phyloP scores from a whole-genome alignment of 2,113 vertebrate genomes.

The Brienomyrus brachyistius region DNA sequence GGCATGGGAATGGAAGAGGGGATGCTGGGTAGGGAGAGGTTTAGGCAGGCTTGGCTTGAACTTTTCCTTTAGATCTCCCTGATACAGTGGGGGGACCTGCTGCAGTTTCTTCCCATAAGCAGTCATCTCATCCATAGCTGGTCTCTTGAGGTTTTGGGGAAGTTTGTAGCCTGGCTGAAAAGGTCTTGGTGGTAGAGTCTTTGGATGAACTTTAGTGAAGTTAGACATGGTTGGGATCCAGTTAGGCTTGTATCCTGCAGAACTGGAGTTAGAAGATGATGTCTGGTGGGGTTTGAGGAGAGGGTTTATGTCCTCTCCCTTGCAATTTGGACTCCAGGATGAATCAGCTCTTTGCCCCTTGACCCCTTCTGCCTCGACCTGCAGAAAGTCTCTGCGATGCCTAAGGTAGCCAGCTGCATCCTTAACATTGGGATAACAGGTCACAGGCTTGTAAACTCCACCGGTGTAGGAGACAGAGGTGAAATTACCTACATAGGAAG shows the following conservation, averaged over 20 bases:
- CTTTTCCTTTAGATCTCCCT: constrained; percentile 54
- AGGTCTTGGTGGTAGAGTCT: constrained; percentile 45
- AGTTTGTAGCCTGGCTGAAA: constrained; percentile 42
- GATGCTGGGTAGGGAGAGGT: constrained; percentile 43
- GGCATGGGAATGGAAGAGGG: constrained; percentile 29
- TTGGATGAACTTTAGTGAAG: constrained; percentile 59
- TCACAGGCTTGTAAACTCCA: constrained; percentile 37
- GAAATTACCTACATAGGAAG: constrained; percentile 19
- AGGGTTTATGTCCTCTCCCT: constrained; percentile 27
- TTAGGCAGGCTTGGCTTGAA: constrained; percentile 48
- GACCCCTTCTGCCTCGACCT: constrained; percentile 10
- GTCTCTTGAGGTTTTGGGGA: constrained; percentile 33
- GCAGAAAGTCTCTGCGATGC: constrained; percentile 33
- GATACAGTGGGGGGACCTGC: constrained; percentile 27
- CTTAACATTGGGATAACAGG: constrained; percentile 33
- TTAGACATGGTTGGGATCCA: constrained; percentile 50
- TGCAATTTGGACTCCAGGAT: constrained; percentile 33
- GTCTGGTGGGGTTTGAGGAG: constrained; percentile 17
- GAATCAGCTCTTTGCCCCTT: constrained; percentile 40
- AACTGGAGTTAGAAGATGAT: constrained; percentile 9
- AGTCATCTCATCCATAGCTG: constrained; percentile 30
- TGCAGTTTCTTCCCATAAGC: constrained; percentile 41
- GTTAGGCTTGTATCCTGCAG: constrained; percentile 24
- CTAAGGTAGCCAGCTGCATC: constrained; percentile 20
- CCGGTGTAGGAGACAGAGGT: constrained; percentile 17